These are phyloP conservation scores for Malthinus seriepunctatus DNA, from an alignment of 2,888 invertebrate species.

Conservation along the genomic window DNA sequence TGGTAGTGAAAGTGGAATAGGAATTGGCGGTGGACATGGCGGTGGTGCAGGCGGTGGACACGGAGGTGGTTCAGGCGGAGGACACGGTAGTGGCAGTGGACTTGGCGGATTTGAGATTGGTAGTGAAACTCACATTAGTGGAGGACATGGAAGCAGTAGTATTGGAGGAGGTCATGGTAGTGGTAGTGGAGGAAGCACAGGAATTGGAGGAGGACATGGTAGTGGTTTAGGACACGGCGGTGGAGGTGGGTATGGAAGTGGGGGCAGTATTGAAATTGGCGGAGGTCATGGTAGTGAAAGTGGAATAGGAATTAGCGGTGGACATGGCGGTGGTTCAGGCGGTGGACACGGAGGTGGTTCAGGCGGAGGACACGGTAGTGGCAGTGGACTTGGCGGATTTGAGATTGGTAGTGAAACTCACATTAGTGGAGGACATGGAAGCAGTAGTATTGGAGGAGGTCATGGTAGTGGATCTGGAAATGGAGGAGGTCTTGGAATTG, in stretches of 20 bases:
- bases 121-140: too few species aligned
- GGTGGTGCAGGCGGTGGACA: not conserved
- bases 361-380: constrained; percentile 1
- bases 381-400: not conserved
- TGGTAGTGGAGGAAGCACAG: not conserved
- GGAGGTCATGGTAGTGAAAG: not conserved
- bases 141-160: constrained; percentile 3
- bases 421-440: not conserved
- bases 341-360: constrained; percentile 1
- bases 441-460: not conserved
- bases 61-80: not conserved
- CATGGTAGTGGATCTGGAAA: not conserved
- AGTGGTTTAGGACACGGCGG: not conserved
- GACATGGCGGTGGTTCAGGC: not conserved
- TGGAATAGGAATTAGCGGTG: not conserved
- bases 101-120: not conserved
- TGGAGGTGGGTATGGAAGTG: not conserved
- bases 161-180: not conserved
- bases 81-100: constrained; percentile 2
- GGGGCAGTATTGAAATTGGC: too few species aligned
- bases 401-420: not conserved
- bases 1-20: not conserved
- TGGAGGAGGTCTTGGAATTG: not conserved
- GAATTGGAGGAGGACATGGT: not conserved
- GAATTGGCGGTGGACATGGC: not conserved